Evolutionary conservation across 1,140 invertebrate species (phyloP).

Genomic region (Paralvinella palmiformis): DNA sequence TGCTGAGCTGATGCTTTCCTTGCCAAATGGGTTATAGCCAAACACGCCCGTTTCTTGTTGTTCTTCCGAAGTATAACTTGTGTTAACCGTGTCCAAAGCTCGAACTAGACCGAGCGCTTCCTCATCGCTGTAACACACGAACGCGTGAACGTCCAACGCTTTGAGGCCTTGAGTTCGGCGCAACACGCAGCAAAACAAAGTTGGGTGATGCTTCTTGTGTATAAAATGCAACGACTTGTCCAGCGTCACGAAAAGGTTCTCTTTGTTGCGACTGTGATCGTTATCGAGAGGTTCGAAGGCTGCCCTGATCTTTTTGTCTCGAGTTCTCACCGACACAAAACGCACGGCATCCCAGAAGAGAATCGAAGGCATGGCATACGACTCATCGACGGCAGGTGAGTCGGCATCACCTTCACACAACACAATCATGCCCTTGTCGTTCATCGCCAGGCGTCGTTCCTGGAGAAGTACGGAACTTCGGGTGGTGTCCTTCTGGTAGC

Average conservation of each 20-base stretch:
- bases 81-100: neutral
- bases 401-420: neutral
- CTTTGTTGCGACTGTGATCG: conserved; percentile 8
- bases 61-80: neutral
- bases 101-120: conserved; percentile 12
- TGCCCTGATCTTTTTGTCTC: conserved; percentile 1
- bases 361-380: neutral
- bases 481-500: neutral
- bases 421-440: neutral
- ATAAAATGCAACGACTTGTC: conserved; percentile 3
- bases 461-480: neutral
- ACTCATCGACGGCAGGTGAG: neutral
- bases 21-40: conserved; percentile 10
- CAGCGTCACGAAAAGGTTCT: conserved; percentile 4
- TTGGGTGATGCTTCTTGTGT: neutral
- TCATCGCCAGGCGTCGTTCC: neutral
- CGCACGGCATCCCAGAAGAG: conserved; percentile 4
- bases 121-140: neutral
- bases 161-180: neutral
- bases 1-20: neutral
- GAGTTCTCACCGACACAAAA: neutral
- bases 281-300: conserved; percentile 13
- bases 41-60: conserved; percentile 2
- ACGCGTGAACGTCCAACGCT: conserved; percentile 8
- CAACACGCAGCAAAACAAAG: conserved; percentile 8